These are phyloP conservation scores for Diogma glabrata DNA, from an alignment of 2,888 invertebrate species.

Conservation along the genomic window DNA sequence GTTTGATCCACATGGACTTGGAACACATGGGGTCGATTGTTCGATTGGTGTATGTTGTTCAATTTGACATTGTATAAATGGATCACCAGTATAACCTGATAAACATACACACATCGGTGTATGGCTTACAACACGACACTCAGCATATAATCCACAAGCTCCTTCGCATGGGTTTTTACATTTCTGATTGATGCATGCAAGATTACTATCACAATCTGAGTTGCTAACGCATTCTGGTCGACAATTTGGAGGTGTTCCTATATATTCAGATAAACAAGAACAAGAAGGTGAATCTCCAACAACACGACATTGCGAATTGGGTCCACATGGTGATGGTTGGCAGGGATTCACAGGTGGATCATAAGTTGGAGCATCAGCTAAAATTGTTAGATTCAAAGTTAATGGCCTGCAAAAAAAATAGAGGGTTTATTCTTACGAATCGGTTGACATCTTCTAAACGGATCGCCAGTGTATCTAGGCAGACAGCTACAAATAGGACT, in stretches of 20 bases:
- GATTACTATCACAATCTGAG: conserved; percentile 45
- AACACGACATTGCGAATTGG: conserved; percentile 53
- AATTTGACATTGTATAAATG: conserved; percentile 37
- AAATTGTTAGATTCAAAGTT: too few species aligned
- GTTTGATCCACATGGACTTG: conserved; percentile 48
- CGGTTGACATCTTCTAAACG: conserved; percentile 46
- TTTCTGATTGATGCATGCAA: conserved; percentile 45
- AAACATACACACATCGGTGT: conserved; percentile 47
- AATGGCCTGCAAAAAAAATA: not conserved
- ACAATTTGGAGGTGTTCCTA: conserved; percentile 53
- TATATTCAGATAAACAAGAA: conserved; percentile 44
- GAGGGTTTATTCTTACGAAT: conserved; percentile 29
- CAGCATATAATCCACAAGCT: conserved; percentile 46
- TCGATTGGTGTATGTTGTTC: conserved; percentile 39
- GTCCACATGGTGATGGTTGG: conserved; percentile 57
- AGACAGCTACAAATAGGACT: conserved; percentile 60
- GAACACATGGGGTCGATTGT: conserved; percentile 37
- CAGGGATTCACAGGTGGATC: conserved; percentile 39
- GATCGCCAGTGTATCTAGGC: conserved; percentile 54
- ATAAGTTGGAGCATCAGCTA: conserved; percentile 25
- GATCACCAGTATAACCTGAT: conserved; percentile 46
- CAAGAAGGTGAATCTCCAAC: conserved; percentile 39
- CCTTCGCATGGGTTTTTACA: conserved; percentile 49
- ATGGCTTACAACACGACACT: conserved; percentile 44
- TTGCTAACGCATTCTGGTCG: conserved; percentile 53